These are phyloP conservation scores for Heterodera schachtii DNA, from an alignment of 1,140 invertebrate genomes.

Conservation along the genomic window DNA sequence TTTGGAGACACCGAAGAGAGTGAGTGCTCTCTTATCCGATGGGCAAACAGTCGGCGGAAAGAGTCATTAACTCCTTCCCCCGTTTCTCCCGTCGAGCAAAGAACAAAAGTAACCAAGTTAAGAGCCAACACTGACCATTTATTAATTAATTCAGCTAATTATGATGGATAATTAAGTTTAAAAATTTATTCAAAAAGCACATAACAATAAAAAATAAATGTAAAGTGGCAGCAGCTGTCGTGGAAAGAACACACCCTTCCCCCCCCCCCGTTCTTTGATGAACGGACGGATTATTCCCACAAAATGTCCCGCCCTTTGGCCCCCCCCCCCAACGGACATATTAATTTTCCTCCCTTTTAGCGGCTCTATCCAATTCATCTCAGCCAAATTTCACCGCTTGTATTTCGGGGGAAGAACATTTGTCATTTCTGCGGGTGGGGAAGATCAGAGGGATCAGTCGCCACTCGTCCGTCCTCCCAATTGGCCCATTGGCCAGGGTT, in stretches of 20 bases:
- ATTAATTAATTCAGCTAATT: too few relatives aligned
- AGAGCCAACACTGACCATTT: too few relatives aligned
- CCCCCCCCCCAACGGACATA: conserved; percentile 9
- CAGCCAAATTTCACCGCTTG: not conserved
- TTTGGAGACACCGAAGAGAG: not conserved
- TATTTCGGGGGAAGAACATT: conserved; percentile 7
- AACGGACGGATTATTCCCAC: too few relatives aligned
- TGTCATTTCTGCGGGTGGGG: conserved; percentile 8
- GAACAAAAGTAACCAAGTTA: not conserved
- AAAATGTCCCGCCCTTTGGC: too few relatives aligned
- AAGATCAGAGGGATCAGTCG: too few relatives aligned
- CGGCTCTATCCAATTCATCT: not conserved
- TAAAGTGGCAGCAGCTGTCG: not conserved
- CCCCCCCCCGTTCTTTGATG: not conserved
- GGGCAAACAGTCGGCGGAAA: conserved; percentile 16
- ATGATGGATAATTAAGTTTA: too few relatives aligned
- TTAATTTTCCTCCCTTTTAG: conserved; percentile 12
- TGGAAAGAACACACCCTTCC: not conserved
- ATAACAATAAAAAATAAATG: not conserved
- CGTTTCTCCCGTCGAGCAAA: not conserved
- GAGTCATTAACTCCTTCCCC: conserved; percentile 1
- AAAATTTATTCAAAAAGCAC: not conserved
- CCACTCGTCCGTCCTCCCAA: too few relatives aligned
- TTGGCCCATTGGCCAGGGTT: too few relatives aligned
- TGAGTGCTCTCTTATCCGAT: conserved; percentile 14